Evolutionary conservation across 2,888 invertebrate species (phyloP).

Genomic region (Pristionchus maxplancki): DNA sequence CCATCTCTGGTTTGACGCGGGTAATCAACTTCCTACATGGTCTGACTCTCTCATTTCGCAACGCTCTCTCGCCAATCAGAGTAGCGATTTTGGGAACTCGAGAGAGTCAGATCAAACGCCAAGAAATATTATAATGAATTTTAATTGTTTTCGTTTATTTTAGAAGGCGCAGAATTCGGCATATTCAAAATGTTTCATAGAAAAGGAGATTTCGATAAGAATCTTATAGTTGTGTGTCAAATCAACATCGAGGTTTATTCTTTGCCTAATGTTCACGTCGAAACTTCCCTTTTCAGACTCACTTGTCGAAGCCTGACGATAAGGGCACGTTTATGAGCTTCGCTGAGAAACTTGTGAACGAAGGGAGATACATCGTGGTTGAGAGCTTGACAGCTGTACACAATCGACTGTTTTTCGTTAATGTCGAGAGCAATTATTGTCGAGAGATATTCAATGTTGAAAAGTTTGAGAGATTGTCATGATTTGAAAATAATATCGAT

Average conservation of each 20-base stretch:
- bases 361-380: not conserved
- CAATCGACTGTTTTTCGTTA: not conserved
- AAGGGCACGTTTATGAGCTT: not conserved
- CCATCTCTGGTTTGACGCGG: not conserved
- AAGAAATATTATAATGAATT: not conserved
- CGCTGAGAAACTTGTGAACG: not conserved
- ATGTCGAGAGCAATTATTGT: not conserved
- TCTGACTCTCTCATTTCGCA: too few relatives aligned
- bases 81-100: too few relatives aligned
- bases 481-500: too few relatives aligned
- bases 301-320: not conserved
- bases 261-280: too few relatives aligned
- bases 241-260: not conserved
- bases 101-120: too few relatives aligned
- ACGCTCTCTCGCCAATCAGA: too few relatives aligned
- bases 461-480: not conserved
- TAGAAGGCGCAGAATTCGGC: not conserved
- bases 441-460: not conserved
- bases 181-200: not conserved
- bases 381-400: not conserved
- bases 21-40: too few relatives aligned
- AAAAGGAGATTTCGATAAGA: not conserved
- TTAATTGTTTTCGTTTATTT: too few relatives aligned
- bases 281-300: too few relatives aligned
- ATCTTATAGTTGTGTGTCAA: not conserved